A percentile compares a stretch with the other conserved stretches of the same genome.
Conservation (phyloP, 1,140 invertebrate species). For the Cyphomyrmex costatus region DNA sequence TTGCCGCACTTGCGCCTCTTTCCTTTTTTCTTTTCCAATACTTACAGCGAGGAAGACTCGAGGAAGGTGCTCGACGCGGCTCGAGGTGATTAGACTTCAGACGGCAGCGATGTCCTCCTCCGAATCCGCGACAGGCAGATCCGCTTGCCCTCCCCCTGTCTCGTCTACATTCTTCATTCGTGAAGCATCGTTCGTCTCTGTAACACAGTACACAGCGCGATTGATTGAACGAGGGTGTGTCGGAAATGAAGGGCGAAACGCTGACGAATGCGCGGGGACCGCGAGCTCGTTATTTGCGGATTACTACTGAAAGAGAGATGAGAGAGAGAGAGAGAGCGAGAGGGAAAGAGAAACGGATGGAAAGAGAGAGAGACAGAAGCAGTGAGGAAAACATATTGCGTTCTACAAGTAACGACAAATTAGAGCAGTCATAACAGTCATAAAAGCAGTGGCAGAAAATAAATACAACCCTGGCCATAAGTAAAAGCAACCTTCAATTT, state of each 20-base stretch:
- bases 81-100: constrained; percentile 71
- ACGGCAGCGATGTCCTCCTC: constrained; percentile 76
- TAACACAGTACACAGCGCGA: constrained; percentile 42
- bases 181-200: constrained; percentile 77
- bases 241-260: constrained; percentile 5
- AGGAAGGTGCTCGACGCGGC: constrained; percentile 62
- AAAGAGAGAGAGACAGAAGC: neutral
- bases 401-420: neutral
- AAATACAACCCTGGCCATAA: neutral
- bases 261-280: constrained; percentile 12
- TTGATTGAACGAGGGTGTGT: constrained; percentile 29
- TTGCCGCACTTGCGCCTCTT: neutral
- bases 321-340: neutral
- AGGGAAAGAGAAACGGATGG: neutral
- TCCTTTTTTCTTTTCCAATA: constrained; percentile 38
- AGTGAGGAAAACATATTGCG: neutral
- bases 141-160: constrained; percentile 66
- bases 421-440: neutral
- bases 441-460: neutral
- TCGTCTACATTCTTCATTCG: constrained; percentile 80
- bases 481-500: neutral
- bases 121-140: constrained; percentile 77
- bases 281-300: constrained; percentile 31
- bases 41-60: constrained; percentile 76
- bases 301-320: neutral